Percentiles rank a stretch among this genome's conserved stretches.
phyloP scores from a whole-genome alignment of 2,113 vertebrate species.

The Phoxinus phoxinus region DNA sequence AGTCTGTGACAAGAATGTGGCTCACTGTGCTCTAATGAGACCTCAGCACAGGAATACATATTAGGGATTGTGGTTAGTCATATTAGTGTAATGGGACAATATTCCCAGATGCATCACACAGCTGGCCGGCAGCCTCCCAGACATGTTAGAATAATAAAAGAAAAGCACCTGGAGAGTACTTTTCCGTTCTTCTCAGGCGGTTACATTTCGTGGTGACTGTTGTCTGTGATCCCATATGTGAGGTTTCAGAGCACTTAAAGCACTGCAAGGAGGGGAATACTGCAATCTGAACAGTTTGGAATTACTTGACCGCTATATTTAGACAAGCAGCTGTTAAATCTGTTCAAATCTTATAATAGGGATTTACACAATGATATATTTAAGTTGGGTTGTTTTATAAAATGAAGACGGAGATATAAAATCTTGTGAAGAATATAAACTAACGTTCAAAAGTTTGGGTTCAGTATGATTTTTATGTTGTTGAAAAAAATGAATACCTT shows the following conservation, averaged over 20 bases:
- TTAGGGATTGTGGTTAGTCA: slow-evolving; percentile 11
- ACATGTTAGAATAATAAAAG: slow-evolving; percentile 13
- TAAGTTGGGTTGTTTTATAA: slow-evolving; percentile 12
- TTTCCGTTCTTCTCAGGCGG: neutral
- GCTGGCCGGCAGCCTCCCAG: slow-evolving; percentile 24
- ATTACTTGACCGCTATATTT: neutral
- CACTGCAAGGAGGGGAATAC: neutral
- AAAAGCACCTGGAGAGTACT: slow-evolving; percentile 12
- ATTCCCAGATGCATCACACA: slow-evolving; percentile 19
- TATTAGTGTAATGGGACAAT: slow-evolving; percentile 10
- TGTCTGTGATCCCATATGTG: slow-evolving; percentile 34
- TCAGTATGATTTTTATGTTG: no score
- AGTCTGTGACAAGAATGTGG: slow-evolving; percentile 46
- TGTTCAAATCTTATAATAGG: neutral
- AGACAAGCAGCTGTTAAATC: slow-evolving; percentile 26
- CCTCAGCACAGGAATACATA: slow-evolving; percentile 38
- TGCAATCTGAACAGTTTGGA: neutral
- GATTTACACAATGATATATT: slow-evolving; percentile 14
- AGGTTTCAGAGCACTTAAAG: slow-evolving; percentile 6
- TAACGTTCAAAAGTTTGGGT: neutral
- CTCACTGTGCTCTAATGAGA: slow-evolving; percentile 38
- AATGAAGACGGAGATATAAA: neutral
- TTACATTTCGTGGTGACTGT: neutral
- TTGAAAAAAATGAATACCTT: neutral
- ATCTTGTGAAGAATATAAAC: slow-evolving; percentile 1